Evolutionary conservation across 2,888 invertebrate genomes (phyloP).

Genomic region (Chelonus formosanus): DNA sequence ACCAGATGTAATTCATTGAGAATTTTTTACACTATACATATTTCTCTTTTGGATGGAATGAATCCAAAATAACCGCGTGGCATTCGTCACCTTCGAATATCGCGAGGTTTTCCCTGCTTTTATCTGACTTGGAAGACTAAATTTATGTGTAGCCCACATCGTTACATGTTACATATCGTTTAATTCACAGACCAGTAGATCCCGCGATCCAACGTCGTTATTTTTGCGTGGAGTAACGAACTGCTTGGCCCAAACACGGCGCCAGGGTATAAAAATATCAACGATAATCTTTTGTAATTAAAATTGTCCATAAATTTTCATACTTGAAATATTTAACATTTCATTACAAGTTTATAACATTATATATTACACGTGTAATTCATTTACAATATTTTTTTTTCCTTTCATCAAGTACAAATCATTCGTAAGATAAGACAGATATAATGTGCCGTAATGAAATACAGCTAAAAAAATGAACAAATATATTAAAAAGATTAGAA

Average conservation of each 20-base stretch:
- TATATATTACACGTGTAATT: too few species aligned
- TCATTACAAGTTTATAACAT: too few species aligned
- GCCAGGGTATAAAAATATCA: neutral
- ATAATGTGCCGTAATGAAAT: neutral
- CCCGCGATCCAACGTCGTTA: slow-evolving; percentile 27
- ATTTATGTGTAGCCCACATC: slow-evolving; percentile 37
- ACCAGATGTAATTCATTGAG: too few species aligned
- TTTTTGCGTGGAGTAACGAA: slow-evolving; percentile 12
- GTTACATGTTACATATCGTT: slow-evolving; percentile 26
- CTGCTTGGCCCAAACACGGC: neutral
- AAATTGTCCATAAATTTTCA: too few species aligned
- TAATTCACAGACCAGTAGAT: slow-evolving; percentile 25
- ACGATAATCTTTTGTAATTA: too few species aligned
- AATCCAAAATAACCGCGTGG: slow-evolving; percentile 43
- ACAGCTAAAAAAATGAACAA: slow-evolving; percentile 10
- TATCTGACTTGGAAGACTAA: slow-evolving; percentile 35
- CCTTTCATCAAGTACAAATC: too few species aligned
- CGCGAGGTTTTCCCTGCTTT: slow-evolving; percentile 22
- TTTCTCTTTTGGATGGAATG: slow-evolving; percentile 30
- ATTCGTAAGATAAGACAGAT: too few species aligned
- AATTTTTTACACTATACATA: neutral
- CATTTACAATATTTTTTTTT: too few species aligned
- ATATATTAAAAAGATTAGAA: slow-evolving; percentile 13
- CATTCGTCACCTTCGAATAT: slow-evolving; percentile 44
- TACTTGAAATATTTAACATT: too few species aligned